Evolutionary conservation across 2,113 vertebrate genomes (phyloP), one percentile per base, ranked within the genome.

Genomic region (Choloepus hoffmanni): DNA sequence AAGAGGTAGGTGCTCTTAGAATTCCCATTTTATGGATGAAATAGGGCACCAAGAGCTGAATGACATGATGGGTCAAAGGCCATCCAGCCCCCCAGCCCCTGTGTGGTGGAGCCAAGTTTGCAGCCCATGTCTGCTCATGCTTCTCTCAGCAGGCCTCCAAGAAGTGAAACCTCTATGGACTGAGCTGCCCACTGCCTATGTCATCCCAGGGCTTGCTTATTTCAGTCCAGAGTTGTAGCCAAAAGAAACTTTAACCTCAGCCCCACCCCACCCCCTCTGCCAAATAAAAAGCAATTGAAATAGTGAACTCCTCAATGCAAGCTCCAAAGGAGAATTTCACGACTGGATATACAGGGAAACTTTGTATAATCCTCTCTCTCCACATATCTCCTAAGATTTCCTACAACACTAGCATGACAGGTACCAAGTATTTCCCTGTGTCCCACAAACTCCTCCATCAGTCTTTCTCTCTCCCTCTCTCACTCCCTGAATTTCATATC

Each of bases 381-480:
- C 13, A 36, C 58, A 68, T 48, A 45, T 62, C 28, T 43, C 15
- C 62, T 10, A 45, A 62, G 43, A 72, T 33, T n/a, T 53, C 28
- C 72, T 16, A 58, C 45, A 45, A 19, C 48, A 13, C 30, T 33
- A 62, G 26, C 0, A 0, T 8, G 19, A 50, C 40, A 60, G 15
- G 28, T n/a, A 84, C 43, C 10, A 48, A 28, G 12, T 19, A 83
- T 45, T 24, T n/a, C 19, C n/a, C 21, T 21, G 14, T 53, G 2
- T 26, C 36, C 36, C 43, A 74, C 16, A 53, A 28, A n/a, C 45
- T 45, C 45, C 8, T 2, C 14, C n/a, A 13, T 45, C 7, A 0
- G 8, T 14, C 2, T 3, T 50, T 3, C 5, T 3, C 15, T 48
- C 5, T 3, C 33, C 2, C 3, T 30, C 11, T 13, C 2, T 3